phyloP scores from a whole-genome alignment of 2,797 vertebrate genomes.

The Synanceia verrucosa region DNA sequence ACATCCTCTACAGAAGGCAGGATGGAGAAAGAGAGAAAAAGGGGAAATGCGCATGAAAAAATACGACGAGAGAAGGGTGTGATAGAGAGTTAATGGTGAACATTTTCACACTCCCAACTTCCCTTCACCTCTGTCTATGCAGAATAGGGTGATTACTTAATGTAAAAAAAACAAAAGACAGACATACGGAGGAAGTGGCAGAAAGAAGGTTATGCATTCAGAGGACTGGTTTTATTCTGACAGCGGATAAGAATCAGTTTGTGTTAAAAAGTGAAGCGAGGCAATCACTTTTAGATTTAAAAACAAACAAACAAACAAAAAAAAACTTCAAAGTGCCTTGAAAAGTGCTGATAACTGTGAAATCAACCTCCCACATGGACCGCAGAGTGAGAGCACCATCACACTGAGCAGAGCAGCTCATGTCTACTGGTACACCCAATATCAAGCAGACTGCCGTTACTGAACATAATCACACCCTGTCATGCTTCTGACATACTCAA shows the following conservation, averaged over 20 bases:
- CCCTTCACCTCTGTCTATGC: slow-evolving; percentile 1
- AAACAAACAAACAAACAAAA: no score
- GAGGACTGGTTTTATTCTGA: slow-evolving; percentile 4
- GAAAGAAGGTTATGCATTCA: slow-evolving; percentile 35
- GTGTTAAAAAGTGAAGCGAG: not conserved
- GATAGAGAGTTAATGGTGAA: slow-evolving; percentile 69
- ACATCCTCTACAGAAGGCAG: slow-evolving; percentile 98
- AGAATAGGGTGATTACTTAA: slow-evolving; percentile 26
- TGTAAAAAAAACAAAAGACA: slow-evolving; percentile 4
- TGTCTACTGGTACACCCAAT: slow-evolving; percentile 5
- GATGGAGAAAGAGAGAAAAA: slow-evolving; percentile 91
- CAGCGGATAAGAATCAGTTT: not conserved
- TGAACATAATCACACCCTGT: not conserved
- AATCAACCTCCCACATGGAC: slow-evolving; percentile 27
- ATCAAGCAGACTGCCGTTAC: slow-evolving; percentile 24
- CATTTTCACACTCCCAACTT: slow-evolving; percentile 43
- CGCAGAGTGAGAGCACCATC: not conserved
- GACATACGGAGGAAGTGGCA: slow-evolving; percentile 5
- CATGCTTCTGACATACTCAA: not conserved
- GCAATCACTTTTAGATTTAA: not conserved
- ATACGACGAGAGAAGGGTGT: slow-evolving; percentile 67
- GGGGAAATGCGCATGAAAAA: slow-evolving; percentile 85
- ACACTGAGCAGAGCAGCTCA: not conserved
- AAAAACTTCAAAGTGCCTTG: not conserved
- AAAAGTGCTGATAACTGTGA: slow-evolving; percentile 18